Base-by-base conservation (phyloP, 2,113 vertebrate genomes). In the Tachuris rubrigastra region DNA sequence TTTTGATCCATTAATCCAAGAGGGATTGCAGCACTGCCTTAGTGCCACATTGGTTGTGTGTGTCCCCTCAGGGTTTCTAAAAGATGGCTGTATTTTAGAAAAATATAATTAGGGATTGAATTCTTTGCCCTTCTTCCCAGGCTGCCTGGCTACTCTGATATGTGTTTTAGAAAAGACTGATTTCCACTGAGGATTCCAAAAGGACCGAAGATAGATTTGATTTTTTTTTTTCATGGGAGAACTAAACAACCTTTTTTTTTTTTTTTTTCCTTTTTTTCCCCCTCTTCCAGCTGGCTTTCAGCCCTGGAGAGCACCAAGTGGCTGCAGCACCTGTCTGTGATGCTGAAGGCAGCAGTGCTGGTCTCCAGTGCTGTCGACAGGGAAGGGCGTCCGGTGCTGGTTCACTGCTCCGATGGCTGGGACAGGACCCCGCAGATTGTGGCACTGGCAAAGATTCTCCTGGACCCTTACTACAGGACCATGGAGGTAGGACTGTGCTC, bases 321-420 rank as follows among this genome's bases (percentile, higher is more conserved):
- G 99, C 98, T 99, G 94, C 99, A 99, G 97, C 99, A 99, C 94
- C 98, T 99, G 74, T 99, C 99, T 1, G 98, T 99, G 96, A 99
- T 99, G 99, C 97, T 99, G 85, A 99, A 99, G 96, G 99, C 99
- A 5, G 99, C 99, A 28, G 98, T 99, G 78, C 97, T 99, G 81
- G 99, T 99, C 94, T 98, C 99, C 80, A 99, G 98, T 25, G 99
- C 99, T 0, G 98, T 99, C 20, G 99, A 99, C 96, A 98, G 99
- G 59, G 99, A 99, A 23, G 99, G 99, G 12, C 98, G 99, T 24
- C 99, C 99, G 0, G 99, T 99, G 92, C 97, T 99, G 94, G 99
- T 99, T 17, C 99, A 99, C 92, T 99, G 99, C 93, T 99, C 99
- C 0, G 99, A 99, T 0, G 99, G 99, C 77, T 99, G 99, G 99